Evolutionary conservation across 2,888 invertebrate genomes (phyloP).

Genomic region (Tiliacea aurago): DNA sequence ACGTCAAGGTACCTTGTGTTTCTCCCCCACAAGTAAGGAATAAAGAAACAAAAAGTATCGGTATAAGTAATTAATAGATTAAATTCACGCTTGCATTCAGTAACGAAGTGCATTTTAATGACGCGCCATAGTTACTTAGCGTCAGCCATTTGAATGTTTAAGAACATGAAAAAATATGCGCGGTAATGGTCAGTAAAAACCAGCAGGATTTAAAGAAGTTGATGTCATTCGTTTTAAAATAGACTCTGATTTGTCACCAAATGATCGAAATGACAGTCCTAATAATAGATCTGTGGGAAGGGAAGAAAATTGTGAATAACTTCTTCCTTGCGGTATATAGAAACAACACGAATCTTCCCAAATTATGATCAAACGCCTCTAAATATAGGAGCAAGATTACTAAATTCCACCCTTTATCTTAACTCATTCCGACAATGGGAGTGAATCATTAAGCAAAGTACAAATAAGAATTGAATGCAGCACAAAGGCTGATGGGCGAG

Average conservation of each 20-base stretch:
- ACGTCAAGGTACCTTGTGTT: neutral
- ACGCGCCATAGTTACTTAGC: conserved; percentile 37
- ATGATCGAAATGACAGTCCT: neutral
- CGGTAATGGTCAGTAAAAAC: conserved; percentile 32
- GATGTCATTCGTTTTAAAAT: neutral
- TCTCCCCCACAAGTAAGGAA: neutral
- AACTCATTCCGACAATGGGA: conserved; percentile 42
- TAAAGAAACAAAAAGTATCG: conserved; percentile 9
- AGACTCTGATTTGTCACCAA: neutral
- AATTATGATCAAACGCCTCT: conserved; percentile 19
- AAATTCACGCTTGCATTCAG: conserved; percentile 24
- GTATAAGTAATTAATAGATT: conserved; percentile 38
- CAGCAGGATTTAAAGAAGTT: neutral
- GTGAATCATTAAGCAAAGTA: conserved; percentile 55
- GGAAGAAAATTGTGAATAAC: neutral
- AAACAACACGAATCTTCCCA: conserved; percentile 16
- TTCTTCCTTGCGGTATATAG: neutral
- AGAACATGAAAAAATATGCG: conserved; percentile 36
- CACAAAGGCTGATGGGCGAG: conserved; percentile 61
- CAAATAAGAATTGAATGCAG: conserved; percentile 62
- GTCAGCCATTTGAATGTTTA: conserved; percentile 38
- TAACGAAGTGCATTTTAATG: conserved; percentile 58
- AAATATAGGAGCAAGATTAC: conserved; percentile 10
- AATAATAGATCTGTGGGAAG: neutral
- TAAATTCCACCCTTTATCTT: conserved; percentile 35